These are phyloP conservation scores for Vulpes lagopus DNA, from an alignment of 2,113 vertebrate genomes.

Conservation along the genomic window DNA sequence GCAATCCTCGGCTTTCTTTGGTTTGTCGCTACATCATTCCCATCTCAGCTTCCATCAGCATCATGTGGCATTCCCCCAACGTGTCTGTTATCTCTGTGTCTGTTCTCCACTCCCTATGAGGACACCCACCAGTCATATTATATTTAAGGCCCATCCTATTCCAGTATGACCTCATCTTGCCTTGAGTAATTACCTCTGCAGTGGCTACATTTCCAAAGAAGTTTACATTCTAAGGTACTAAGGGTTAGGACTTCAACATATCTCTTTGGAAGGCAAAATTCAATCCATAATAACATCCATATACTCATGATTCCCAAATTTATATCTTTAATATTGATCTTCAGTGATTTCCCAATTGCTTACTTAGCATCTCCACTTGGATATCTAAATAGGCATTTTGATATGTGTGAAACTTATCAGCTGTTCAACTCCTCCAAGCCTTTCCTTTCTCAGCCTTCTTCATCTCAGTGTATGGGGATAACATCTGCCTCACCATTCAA, in stretches of 20 bases:
- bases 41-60: not conserved
- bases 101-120: not conserved
- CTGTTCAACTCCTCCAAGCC: not conserved
- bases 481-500: not conserved
- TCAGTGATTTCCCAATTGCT: not conserved
- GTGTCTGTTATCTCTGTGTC: not conserved
- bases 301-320: not conserved
- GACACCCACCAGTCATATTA: not conserved
- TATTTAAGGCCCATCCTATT: not conserved
- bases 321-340: not conserved
- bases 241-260: not conserved
- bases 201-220: not conserved
- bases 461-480: not conserved
- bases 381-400: not conserved
- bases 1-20: not conserved
- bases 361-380: not conserved
- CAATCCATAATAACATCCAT: not conserved
- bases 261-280: not conserved
- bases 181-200: not conserved
- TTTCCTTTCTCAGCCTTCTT: not conserved
- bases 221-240: not conserved
- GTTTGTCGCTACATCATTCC: not conserved
- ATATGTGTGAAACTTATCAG: not conserved
- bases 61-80: accelerated
- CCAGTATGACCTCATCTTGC: not conserved